Evolutionary conservation across 2,888 invertebrate species (phyloP).

Genomic region (Nipponacmea schrenckii): DNA sequence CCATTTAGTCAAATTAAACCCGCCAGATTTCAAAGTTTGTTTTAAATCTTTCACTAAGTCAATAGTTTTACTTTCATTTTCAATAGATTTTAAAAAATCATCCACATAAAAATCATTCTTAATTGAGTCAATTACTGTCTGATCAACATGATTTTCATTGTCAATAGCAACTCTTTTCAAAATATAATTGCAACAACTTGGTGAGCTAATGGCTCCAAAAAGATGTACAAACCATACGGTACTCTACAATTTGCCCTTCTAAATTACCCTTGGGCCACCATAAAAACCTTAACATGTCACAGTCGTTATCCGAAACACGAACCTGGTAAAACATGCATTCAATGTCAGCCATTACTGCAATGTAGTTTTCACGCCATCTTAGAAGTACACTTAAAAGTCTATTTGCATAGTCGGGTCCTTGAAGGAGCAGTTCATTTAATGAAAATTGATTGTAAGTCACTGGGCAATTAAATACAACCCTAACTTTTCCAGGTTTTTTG

Average conservation of each 20-base stretch:
- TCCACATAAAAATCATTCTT: no score
- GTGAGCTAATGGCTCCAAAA: constrained; percentile 17
- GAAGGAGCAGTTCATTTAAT: constrained; percentile 25
- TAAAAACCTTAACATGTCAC: constrained; percentile 23
- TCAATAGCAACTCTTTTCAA: constrained; percentile 11
- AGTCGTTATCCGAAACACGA: constrained; percentile 15
- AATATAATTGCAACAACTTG: constrained; percentile 19
- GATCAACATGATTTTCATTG: neutral
- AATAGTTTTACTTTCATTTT: constrained; percentile 10
- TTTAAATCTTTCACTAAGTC: neutral
- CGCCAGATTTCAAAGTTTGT: constrained; percentile 15
- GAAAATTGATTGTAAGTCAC: constrained; percentile 21
- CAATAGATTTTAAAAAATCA: constrained; percentile 21
- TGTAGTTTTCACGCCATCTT: constrained; percentile 24
- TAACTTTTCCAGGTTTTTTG: constrained; percentile 20
- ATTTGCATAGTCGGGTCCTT: constrained; percentile 29
- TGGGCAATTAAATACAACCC: constrained; percentile 34
- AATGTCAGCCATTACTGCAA: constrained; percentile 31
- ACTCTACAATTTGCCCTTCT: constrained; percentile 6
- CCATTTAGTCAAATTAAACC: constrained; percentile 35
- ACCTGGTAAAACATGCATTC: constrained; percentile 33
- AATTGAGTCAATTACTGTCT: constrained; percentile 13
- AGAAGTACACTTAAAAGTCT: constrained; percentile 27
- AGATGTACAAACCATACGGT: constrained; percentile 20
- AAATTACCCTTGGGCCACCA: constrained; percentile 16